A percentile compares a stretch with the other conserved stretches of the same genome.
These are phyloP conservation scores for Zaprionus gabonicus DNA, from an alignment of 1,140 invertebrate genomes.

Conservation along the genomic window DNA sequence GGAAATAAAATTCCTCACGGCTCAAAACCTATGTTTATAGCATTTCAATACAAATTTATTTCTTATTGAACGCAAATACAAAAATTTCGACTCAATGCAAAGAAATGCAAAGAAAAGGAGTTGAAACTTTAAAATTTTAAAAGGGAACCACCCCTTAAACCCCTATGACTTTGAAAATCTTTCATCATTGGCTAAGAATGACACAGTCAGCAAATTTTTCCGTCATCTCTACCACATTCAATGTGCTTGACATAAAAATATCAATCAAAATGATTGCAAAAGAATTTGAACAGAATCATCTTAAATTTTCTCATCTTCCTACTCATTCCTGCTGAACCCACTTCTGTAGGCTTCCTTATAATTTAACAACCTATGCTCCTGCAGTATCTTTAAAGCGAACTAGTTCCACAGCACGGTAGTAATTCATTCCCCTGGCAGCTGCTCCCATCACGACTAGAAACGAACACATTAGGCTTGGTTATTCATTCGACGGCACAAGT, in stretches of 20 bases:
- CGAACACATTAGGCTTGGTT: slow-evolving; percentile 2
- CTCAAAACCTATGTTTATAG: too few relatives aligned
- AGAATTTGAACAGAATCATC: background rate
- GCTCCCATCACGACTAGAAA: background rate
- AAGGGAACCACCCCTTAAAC: too few relatives aligned
- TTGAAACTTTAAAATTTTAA: too few relatives aligned
- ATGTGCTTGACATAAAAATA: background rate
- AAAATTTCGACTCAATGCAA: too few relatives aligned
- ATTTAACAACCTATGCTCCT: background rate
- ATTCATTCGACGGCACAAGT: background rate
- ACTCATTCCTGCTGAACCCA: background rate
- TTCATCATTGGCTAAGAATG: too few relatives aligned
- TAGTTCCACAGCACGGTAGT: background rate
- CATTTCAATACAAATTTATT: too few relatives aligned
- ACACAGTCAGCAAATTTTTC: too few relatives aligned
- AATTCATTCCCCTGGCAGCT: slow-evolving; percentile 12
- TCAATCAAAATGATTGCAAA: background rate
- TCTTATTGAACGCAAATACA: too few relatives aligned
- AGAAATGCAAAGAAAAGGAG: too few relatives aligned
- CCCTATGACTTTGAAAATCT: too few relatives aligned
- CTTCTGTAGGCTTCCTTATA: background rate
- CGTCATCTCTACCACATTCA: too few relatives aligned
- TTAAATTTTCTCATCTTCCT: background rate
- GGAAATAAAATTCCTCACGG: too few relatives aligned
- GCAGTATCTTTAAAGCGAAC: background rate